phyloP scores from a whole-genome alignment of 2,797 vertebrate genomes.

The Mastacembelus armatus region DNA sequence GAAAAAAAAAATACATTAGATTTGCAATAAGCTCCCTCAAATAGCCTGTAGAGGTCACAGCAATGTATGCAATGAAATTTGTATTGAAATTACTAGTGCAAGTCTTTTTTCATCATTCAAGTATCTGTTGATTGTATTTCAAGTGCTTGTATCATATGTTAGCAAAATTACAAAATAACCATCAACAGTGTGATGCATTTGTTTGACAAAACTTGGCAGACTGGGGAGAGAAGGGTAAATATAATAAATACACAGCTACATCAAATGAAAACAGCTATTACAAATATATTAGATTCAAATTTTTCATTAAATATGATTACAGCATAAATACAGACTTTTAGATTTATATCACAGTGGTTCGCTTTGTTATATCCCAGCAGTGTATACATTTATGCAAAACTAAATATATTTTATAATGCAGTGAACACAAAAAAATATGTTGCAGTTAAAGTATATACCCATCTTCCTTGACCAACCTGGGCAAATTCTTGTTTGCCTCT shows the following conservation, averaged over 20 bases:
- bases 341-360: not conserved
- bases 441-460: no score
- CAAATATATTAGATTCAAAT: not conserved
- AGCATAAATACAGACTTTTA: not conserved
- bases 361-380: not conserved
- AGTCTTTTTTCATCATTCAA: not conserved
- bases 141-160: not conserved
- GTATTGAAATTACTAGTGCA: not conserved
- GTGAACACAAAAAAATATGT: no score
- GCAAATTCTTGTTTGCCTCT: conserved; percentile 66
- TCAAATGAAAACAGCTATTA: not conserved
- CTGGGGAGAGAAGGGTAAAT: not conserved
- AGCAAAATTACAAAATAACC: not conserved
- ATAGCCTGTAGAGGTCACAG: not conserved
- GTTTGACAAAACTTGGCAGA: not conserved
- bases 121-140: not conserved
- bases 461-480: conserved; percentile 63
- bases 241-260: not conserved
- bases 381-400: no score
- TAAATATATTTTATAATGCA: no score
- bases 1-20: conserved; percentile 19
- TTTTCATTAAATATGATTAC: not conserved
- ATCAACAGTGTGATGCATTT: not conserved
- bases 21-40: not conserved
- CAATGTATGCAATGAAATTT: not conserved